phyloP scores from a whole-genome alignment of 1,140 invertebrate genomes.

The Microvelia longipes region DNA sequence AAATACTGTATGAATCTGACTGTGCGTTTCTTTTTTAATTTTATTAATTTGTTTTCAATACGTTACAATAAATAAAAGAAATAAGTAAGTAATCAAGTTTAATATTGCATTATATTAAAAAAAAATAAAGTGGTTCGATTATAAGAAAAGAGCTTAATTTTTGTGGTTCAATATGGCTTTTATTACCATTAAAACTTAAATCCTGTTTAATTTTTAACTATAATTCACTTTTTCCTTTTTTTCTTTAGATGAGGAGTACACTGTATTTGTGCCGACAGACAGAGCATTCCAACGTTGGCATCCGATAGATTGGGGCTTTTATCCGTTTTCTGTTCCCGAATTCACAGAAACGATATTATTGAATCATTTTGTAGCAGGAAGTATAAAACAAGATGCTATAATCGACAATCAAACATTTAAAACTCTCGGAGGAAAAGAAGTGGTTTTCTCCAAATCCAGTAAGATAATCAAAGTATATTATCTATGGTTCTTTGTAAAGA shows the following conservation, averaged over 20 bases:
- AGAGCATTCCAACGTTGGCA: conserved; percentile 47
- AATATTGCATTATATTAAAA: too few relatives aligned
- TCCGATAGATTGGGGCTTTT: conserved; percentile 52
- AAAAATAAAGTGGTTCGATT: too few relatives aligned
- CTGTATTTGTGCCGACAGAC: conserved; percentile 44
- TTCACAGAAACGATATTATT: conserved; percentile 43
- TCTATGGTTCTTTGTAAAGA: background rate
- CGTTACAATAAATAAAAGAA: too few relatives aligned
- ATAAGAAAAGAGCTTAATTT: too few relatives aligned
- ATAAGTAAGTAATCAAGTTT: too few relatives aligned
- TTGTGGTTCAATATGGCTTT: too few relatives aligned
- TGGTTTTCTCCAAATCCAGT: conserved; percentile 38
- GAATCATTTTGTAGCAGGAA: conserved; percentile 43
- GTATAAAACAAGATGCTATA: conserved; percentile 38
- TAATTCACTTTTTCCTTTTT: conserved; percentile 12
- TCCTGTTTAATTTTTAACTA: too few relatives aligned
- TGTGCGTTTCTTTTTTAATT: too few relatives aligned
- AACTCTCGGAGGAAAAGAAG: conserved; percentile 38
- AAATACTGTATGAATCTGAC: too few relatives aligned
- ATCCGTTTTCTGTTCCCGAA: conserved; percentile 46
- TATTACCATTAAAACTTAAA: too few relatives aligned
- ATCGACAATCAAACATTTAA: conserved; percentile 35
- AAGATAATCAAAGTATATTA: conserved; percentile 27
- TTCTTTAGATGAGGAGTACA: conserved; percentile 39
- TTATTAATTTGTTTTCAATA: too few relatives aligned